Evolutionary conservation across 2,797 vertebrate species (phyloP).

Genomic region (Catamblyrhynchus diadema): DNA sequence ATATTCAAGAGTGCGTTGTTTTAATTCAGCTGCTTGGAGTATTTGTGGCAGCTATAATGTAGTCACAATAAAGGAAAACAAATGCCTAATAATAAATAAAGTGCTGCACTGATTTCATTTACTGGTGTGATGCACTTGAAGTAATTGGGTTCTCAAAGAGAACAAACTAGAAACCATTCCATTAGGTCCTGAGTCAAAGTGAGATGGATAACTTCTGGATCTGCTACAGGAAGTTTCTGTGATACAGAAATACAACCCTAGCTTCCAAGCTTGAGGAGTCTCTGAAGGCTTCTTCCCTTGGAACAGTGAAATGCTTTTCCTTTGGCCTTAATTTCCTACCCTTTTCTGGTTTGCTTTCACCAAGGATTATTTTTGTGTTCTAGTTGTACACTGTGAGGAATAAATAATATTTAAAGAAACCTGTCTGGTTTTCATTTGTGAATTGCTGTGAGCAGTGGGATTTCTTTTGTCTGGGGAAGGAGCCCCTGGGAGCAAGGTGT

Average conservation of each 20-base stretch:
- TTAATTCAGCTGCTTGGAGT: not conserved
- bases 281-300: not conserved
- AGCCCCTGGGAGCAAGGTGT: not conserved
- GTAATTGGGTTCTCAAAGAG: constrained; percentile 35
- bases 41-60: constrained; percentile 1
- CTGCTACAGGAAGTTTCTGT: not conserved
- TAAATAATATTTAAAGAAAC: not conserved
- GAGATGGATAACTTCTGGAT: not conserved
- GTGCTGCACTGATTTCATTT: constrained; percentile 1
- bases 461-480: not conserved
- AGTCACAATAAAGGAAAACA: constrained; percentile 17
- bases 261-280: not conserved
- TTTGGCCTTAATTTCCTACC: not conserved
- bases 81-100: constrained; percentile 43
- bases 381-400: not conserved
- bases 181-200: not conserved
- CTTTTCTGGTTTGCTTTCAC: constrained; percentile 1
- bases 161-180: not conserved
- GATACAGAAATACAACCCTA: not conserved
- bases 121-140: constrained; percentile 29
- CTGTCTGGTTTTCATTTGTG: not conserved
- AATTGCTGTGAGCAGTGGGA: not conserved
- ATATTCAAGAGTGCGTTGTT: not conserved
- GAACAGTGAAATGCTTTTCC: not conserved
- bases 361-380: constrained; percentile 9